These are phyloP conservation scores for Pampusana beccarii DNA, from an alignment of 2,113 vertebrate genomes.

Conservation along the genomic window DNA sequence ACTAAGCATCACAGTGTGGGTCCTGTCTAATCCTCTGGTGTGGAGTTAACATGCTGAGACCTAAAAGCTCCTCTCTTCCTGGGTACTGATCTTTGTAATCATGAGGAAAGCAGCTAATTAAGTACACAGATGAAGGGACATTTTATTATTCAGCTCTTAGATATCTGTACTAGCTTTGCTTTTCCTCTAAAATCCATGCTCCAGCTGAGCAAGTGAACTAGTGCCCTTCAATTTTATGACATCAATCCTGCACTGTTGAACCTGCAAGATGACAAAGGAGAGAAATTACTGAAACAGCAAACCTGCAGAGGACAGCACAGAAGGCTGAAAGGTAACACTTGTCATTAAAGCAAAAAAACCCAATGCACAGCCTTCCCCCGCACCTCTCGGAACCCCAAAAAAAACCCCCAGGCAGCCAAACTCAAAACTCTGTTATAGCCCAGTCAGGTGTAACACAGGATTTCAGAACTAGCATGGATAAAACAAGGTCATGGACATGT, in stretches of 20 bases:
- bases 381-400: rapidly evolving
- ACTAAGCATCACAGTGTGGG: slow-evolving; percentile 14
- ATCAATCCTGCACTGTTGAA: background rate
- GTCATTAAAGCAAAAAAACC: rapidly evolving
- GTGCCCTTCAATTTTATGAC: slow-evolving; percentile 1
- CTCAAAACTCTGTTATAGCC: background rate
- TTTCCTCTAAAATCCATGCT: slow-evolving; percentile 15
- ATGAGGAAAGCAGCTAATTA: slow-evolving; percentile 39
- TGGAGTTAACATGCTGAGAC: slow-evolving; percentile 54
- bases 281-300: slow-evolving; percentile 1
- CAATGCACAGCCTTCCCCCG: background rate
- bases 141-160: slow-evolving; percentile 11
- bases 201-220: slow-evolving; percentile 26
- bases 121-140: slow-evolving; percentile 12
- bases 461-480: background rate
- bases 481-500: background rate
- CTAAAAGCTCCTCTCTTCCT: slow-evolving; percentile 54
- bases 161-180: background rate
- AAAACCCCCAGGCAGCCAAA: background rate
- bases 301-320: background rate
- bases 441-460: background rate
- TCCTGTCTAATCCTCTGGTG: slow-evolving; percentile 29
- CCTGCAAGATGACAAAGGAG: background rate
- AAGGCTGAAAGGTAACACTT: background rate
- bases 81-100: slow-evolving; percentile 42